Evolutionary conservation across 2,113 vertebrate genomes (phyloP).

Genomic region (Eolophus roseicapilla): DNA sequence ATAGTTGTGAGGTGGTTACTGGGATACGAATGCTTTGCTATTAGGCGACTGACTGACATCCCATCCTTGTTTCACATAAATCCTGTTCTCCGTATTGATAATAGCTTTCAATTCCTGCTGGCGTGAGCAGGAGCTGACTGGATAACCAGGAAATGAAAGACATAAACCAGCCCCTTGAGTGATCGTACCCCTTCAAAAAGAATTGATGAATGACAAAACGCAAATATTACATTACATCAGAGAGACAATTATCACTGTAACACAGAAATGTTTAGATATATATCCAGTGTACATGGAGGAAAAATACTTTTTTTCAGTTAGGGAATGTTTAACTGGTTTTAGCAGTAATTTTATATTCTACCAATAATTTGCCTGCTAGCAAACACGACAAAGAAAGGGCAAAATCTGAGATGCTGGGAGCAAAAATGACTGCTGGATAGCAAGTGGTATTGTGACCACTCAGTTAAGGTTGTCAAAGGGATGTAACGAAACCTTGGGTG

Average conservation of each 20-base stretch:
- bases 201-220: not conserved
- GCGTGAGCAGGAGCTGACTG: not conserved
- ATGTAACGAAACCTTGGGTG: not conserved
- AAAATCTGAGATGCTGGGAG: not conserved
- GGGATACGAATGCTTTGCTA: conserved; percentile 8
- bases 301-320: not conserved
- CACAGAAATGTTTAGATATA: not conserved
- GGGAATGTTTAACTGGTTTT: not conserved
- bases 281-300: not conserved
- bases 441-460: not conserved
- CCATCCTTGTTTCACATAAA: conserved; percentile 31
- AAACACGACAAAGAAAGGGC: not conserved
- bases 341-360: not conserved
- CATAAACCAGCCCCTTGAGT: conserved; percentile 23
- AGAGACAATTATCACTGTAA: not conserved
- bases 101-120: conserved; percentile 35
- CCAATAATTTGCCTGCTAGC: not conserved
- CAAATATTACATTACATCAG: not conserved
- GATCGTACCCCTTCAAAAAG: not conserved
- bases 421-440: not conserved
- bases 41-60: conserved; percentile 18
- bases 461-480: not conserved
- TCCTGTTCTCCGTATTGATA: conserved; percentile 38
- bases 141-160: conserved; percentile 60
- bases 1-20: not conserved